These are phyloP conservation scores for Baryphthengus martii DNA, from an alignment of 2,113 vertebrate genomes.

Conservation along the genomic window DNA sequence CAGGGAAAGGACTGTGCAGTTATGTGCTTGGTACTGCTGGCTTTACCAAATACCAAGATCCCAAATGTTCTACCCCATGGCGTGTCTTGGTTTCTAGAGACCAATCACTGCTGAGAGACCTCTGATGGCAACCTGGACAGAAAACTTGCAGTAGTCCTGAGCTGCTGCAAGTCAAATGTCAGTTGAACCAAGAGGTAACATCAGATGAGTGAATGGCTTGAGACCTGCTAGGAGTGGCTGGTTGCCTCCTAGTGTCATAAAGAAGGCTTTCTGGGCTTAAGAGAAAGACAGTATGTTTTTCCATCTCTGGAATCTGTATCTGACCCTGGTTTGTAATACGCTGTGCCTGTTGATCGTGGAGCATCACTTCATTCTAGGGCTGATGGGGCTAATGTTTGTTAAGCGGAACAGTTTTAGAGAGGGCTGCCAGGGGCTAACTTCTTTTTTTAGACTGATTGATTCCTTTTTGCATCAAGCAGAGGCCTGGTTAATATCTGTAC, in stretches of 20 bases:
- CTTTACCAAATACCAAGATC: not conserved
- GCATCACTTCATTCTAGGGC: not conserved
- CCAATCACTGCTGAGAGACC: not conserved
- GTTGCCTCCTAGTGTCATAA: not conserved
- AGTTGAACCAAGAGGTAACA: not conserved
- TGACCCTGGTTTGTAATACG: not conserved
- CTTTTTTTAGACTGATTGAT: constrained; percentile 42
- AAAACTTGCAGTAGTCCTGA: not conserved
- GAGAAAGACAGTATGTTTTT: not conserved
- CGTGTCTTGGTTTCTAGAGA: not conserved
- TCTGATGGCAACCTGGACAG: not conserved
- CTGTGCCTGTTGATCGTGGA: constrained; percentile 14
- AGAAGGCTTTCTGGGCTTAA: not conserved
- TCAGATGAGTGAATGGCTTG: not conserved
- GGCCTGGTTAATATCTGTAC: constrained; percentile 15
- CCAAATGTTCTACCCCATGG: not conserved
- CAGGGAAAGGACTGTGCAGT: not conserved
- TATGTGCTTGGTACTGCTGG: no score
- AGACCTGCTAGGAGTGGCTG: not conserved
- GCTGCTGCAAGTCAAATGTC: not conserved
- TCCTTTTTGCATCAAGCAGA: not conserved
- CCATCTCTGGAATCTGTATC: not conserved
- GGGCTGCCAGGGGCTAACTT: constrained; percentile 27
- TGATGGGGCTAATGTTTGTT: constrained; percentile 26
- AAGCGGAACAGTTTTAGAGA: constrained; percentile 22